Percentiles rank a stretch among this genome's conserved stretches.
Conservation (phyloP, 2,113 vertebrate species). For the Anguilla japonica region DNA sequence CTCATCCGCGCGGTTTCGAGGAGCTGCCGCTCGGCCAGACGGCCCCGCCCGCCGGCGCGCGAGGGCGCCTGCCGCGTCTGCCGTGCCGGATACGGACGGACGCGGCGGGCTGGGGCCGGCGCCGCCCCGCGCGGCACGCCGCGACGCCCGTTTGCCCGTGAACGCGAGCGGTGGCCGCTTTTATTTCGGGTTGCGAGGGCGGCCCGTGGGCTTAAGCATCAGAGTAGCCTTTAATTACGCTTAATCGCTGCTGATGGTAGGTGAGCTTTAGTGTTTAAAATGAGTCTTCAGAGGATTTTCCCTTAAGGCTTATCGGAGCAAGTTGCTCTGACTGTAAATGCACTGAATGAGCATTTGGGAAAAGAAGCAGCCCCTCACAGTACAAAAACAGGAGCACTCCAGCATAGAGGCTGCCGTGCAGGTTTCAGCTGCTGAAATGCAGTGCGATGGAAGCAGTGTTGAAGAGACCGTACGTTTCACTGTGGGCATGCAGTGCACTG, state of each 20-base stretch:
- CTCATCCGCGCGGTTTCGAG: background rate
- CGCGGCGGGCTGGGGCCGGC: too few species aligned
- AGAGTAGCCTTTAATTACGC: background rate
- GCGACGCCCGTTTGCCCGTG: background rate
- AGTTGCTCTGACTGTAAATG: background rate
- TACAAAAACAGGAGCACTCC: background rate
- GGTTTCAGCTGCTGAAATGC: background rate
- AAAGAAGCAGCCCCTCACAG: background rate
- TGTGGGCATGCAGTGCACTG: background rate
- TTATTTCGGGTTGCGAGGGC: background rate
- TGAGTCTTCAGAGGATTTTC: background rate
- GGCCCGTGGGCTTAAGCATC: background rate
- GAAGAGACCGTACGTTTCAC: conserved; percentile 32
- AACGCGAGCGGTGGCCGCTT: background rate
- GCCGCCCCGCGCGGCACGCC: too few species aligned
- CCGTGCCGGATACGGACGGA: too few species aligned
- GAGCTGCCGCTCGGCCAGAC: too few species aligned
- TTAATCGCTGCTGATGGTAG: background rate
- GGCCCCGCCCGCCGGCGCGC: too few species aligned
- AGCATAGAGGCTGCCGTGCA: background rate
- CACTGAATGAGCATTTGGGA: background rate
- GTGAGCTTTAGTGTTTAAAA: background rate
- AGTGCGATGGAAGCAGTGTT: background rate
- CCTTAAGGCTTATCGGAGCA: background rate
- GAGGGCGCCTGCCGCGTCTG: too few species aligned